Evolutionary conservation across 2,113 vertebrate genomes (phyloP).

Genomic region (Tricholaema leucomelas): DNA sequence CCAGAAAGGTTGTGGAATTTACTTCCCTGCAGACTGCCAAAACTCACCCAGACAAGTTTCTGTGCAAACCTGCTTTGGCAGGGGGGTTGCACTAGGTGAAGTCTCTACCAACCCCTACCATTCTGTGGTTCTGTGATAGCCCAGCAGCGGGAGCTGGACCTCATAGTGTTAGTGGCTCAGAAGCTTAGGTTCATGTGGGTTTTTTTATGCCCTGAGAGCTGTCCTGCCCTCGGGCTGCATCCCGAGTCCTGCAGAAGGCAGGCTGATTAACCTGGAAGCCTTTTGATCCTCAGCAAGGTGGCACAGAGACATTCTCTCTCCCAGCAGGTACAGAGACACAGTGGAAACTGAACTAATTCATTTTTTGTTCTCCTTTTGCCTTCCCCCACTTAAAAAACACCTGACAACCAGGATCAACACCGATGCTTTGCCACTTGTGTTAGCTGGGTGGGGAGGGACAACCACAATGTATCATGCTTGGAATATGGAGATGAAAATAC

Average conservation of each 20-base stretch:
- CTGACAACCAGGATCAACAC: background rate
- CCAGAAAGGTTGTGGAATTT: no score
- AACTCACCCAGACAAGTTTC: no score
- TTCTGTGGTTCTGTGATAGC: background rate
- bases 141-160: background rate
- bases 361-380: background rate
- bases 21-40: no score
- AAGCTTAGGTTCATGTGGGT: background rate
- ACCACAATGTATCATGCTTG: background rate
- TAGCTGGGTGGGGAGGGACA: background rate
- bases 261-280: background rate
- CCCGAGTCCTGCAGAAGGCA: background rate
- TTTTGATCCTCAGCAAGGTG: background rate
- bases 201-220: background rate
- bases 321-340: background rate
- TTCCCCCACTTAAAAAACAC: background rate
- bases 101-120: background rate
- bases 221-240: background rate
- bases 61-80: no score
- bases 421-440: background rate
- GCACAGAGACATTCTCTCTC: background rate
- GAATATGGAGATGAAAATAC: background rate
- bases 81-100: background rate
- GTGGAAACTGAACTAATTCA: background rate
- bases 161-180: background rate